phyloP scores from a whole-genome alignment of 2,113 vertebrate genomes.

The Tupaia tana region DNA sequence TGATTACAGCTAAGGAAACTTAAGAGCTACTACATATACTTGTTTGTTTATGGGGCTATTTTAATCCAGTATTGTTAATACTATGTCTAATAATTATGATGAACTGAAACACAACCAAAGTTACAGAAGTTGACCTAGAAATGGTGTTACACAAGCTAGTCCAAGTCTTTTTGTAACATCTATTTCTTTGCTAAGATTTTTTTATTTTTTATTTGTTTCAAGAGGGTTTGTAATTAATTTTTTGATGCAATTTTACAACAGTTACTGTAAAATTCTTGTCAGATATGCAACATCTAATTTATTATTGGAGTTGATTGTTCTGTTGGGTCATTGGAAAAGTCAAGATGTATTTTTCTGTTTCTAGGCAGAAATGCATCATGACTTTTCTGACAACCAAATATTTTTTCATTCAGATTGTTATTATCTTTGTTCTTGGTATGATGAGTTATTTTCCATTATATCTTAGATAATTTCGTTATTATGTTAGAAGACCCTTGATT shows the following conservation, averaged over 20 bases:
- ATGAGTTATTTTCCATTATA: background rate
- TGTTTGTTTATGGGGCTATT: background rate
- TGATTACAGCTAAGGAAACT: background rate
- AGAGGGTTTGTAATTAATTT: background rate
- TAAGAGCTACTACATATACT: background rate
- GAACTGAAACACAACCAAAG: background rate
- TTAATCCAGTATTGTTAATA: background rate
- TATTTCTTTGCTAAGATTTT: conserved; percentile 16
- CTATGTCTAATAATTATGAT: background rate
- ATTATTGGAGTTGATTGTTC: background rate
- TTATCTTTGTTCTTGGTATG: background rate
- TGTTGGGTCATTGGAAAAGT: too few species aligned
- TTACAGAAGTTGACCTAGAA: background rate
- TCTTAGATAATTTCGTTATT: background rate
- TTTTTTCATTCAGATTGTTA: background rate
- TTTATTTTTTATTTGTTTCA: conserved; percentile 26
- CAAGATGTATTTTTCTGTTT: too few species aligned
- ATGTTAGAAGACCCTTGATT: background rate
- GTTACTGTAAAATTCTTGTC: conserved; percentile 2
- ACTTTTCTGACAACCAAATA: too few species aligned
- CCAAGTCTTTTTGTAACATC: background rate
- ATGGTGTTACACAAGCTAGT: background rate
- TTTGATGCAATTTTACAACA: background rate
- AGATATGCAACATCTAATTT: background rate
- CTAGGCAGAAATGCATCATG: too few species aligned